Evolutionary conservation across 1,140 invertebrate genomes (phyloP), one percentile per base, ranked within the genome.

Genomic region (Amyelois transitella): DNA sequence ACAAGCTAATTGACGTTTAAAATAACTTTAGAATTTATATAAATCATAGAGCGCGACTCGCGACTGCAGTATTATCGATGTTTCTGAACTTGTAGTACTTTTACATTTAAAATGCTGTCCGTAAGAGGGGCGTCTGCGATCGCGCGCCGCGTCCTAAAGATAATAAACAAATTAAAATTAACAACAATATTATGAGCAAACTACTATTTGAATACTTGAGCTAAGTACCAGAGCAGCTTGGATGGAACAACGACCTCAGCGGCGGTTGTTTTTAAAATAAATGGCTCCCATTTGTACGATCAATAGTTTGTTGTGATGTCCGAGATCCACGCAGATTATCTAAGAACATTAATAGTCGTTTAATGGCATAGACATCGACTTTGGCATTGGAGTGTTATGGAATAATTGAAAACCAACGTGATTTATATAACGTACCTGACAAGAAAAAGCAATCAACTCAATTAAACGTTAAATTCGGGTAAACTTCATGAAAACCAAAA

Each of bases 141-240:
- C 49, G 49, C 19, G 49, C 21, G 48, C 38, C 43, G 19, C 55
- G 25, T 14, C 24, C 49, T 64, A 64, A 66, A 71, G 71, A 75
- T 64, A 69, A 75, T 54, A 59, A 69, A 77, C n/a, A 77, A 71
- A 79, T 73, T 73, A 77, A 72, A 74, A 83, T 76, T 69, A 84
- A 85, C 69, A 85, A 85, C 81, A 84, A 84, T 68, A 80, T 75
- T 78, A 81, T 85, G 81, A 85, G 81, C 81, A 85, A 83, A 83
- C 79, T 77, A 82, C 60, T 73, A 78, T 66, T 68, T 75, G 72
- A 85, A 77, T 84, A 85, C 77, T 85, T 81, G 81, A 87, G 81
- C 81, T 84, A 81, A 81, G 70, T 62, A 81, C 81, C 81, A 67
- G 84, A 85, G 84, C 84, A 87, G 84, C 84, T 87, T 87, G 84